These are phyloP conservation scores for Macquaria australasica DNA, from an alignment of 2,113 vertebrate species.

Conservation along the genomic window DNA sequence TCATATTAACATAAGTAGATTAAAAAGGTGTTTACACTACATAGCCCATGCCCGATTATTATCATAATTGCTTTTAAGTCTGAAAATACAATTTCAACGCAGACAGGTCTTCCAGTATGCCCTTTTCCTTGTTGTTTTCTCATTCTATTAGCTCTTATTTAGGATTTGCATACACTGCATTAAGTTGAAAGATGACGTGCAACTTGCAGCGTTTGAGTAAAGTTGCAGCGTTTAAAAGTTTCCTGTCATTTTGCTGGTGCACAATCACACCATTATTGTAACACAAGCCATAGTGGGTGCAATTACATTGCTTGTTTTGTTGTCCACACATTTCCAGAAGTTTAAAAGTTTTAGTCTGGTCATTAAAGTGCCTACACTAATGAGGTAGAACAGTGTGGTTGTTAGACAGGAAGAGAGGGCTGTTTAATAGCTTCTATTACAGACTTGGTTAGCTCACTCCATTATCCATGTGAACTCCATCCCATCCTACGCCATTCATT, in stretches of 20 bases:
- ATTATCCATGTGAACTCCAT: conserved; percentile 74
- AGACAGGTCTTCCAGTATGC: conserved; percentile 28
- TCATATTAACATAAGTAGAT: conserved; percentile 62
- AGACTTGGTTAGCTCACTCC: conserved; percentile 77
- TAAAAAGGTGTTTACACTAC: conserved; percentile 58
- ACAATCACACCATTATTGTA: conserved; percentile 46
- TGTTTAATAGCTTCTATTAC: conserved; percentile 83
- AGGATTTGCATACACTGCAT: conserved; percentile 24
- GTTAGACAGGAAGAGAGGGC: conserved; percentile 75
- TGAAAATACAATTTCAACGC: conserved; percentile 38
- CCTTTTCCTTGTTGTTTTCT: conserved; percentile 31
- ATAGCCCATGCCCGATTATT: conserved; percentile 24
- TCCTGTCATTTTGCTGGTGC: conserved; percentile 35
- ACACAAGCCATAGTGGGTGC: conserved; percentile 43
- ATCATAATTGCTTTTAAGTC: conserved; percentile 63
- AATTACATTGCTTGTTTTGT: conserved; percentile 70
- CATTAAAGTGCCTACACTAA: conserved; percentile 76
- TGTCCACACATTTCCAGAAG: conserved; percentile 64
- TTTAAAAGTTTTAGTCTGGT: conserved; percentile 74
- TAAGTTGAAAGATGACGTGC: conserved; percentile 35
- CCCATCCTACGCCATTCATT: conserved; percentile 65
- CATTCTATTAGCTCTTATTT: conserved; percentile 33
- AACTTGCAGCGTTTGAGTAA: conserved; percentile 30
- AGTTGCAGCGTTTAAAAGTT: conserved; percentile 30
- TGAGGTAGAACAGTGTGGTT: conserved; percentile 79